Evolutionary conservation across 2,888 invertebrate species (phyloP).

Genomic region (Philonicus albiceps): DNA sequence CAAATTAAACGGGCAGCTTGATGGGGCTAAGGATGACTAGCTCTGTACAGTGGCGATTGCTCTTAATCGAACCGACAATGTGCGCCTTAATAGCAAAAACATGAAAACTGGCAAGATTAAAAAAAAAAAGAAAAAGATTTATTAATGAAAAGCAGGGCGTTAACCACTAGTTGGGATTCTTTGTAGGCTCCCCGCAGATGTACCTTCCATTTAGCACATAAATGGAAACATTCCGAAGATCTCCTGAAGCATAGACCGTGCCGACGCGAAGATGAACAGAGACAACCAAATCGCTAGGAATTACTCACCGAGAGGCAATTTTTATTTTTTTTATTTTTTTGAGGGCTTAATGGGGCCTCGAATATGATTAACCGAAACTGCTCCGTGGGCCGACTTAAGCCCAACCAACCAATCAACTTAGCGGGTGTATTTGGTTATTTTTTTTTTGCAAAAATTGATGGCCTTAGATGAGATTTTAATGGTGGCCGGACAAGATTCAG

Average conservation of each 20-base stretch:
- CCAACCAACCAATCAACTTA: neutral
- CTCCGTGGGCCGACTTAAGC: neutral
- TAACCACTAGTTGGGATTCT: neutral
- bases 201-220: neutral
- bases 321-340: neutral
- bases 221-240: neutral
- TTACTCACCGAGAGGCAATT: neutral
- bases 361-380: neutral
- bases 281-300: neutral
- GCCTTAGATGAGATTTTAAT: neutral
- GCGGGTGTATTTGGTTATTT: neutral
- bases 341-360: neutral
- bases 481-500: neutral
- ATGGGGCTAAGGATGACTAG: neutral
- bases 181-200: neutral
- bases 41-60: neutral
- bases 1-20: neutral
- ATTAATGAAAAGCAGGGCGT: neutral
- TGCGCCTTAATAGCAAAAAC: neutral
- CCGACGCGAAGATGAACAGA: neutral
- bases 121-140: neutral
- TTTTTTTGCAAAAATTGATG: neutral
- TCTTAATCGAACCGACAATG: neutral
- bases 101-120: neutral
- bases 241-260: neutral